These are phyloP conservation scores for Murina feae DNA, from an alignment of 2,113 vertebrate species.

Conservation along the genomic window DNA sequence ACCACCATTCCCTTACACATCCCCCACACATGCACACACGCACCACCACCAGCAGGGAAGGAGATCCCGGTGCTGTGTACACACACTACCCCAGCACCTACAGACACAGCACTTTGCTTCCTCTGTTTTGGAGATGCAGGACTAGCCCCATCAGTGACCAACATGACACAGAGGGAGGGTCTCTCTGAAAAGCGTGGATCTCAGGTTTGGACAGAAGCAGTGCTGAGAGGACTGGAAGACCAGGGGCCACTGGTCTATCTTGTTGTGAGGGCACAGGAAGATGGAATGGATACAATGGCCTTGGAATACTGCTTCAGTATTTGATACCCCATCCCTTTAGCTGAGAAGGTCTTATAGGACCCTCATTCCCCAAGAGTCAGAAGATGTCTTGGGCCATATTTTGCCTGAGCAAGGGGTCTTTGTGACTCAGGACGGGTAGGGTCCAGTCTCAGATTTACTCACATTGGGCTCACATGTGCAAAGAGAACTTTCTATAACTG, in stretches of 20 bases:
- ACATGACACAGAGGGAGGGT: neutral
- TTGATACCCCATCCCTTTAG: neutral
- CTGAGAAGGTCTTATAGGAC: neutral
- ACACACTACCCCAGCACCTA: neutral
- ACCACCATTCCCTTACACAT: neutral
- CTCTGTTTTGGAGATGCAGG: neutral
- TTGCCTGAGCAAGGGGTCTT: neutral
- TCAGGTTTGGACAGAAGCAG: neutral
- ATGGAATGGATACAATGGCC: neutral
- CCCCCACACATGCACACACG: neutral
- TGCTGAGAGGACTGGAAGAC: neutral
- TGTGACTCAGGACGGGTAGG: neutral
- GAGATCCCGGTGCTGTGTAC: neutral
- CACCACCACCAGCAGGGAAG: neutral
- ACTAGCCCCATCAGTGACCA: too few species aligned
- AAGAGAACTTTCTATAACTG: constrained; percentile 12
- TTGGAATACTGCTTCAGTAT: neutral
- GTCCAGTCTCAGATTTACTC: neutral
- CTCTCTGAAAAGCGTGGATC: neutral
- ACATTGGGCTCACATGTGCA: neutral
- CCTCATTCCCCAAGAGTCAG: neutral
- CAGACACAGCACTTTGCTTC: neutral
- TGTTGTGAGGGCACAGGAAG: neutral
- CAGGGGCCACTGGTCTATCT: neutral
- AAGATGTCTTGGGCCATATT: neutral